Conservation (phyloP, 2,888 invertebrate species). For the Platynereis dumerilii region DNA sequence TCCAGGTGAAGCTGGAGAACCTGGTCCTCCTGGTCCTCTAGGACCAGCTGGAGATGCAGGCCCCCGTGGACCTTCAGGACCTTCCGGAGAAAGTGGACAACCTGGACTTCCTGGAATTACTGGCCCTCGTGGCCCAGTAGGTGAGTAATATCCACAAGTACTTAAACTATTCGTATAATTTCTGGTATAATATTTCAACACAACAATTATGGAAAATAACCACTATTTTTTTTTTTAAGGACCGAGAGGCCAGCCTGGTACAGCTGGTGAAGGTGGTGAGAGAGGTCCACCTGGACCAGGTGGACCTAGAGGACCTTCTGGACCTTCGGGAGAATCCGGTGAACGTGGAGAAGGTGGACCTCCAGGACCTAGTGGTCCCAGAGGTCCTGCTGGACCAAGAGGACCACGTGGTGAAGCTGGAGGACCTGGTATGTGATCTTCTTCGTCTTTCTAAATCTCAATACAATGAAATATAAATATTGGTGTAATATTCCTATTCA, state of each 20-base stretch:
- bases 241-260: slow-evolving; percentile 21
- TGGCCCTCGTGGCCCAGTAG: too few relatives aligned
- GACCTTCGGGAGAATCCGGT: slow-evolving; percentile 24
- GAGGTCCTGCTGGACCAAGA: slow-evolving; percentile 19
- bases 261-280: slow-evolving; percentile 8
- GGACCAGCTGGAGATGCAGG: slow-evolving; percentile 5
- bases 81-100: slow-evolving; percentile 9
- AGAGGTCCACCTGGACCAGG: slow-evolving; percentile 12
- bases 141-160: too few relatives aligned
- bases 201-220: too few relatives aligned
- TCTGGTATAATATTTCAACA: too few relatives aligned
- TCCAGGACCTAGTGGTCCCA: slow-evolving; percentile 6
- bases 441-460: too few relatives aligned
- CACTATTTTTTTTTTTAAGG: too few relatives aligned
- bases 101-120: slow-evolving; percentile 26
- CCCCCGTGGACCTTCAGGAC: slow-evolving; percentile 10
- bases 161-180: too few relatives aligned
- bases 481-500: too few relatives aligned
- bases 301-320: slow-evolving; percentile 23
- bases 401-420: slow-evolving; percentile 24
- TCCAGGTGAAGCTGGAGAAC: background rate
- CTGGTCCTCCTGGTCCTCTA: background rate
- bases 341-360: slow-evolving; percentile 21
- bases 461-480: too few relatives aligned
- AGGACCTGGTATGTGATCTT: background rate